Percentiles rank a stretch among this genome's conserved stretches.
Evolutionary conservation across 30 jellyfish, hydroid and myxozoan species (phyloP).

Genomic region (Clytia hemisphaerica): DNA sequence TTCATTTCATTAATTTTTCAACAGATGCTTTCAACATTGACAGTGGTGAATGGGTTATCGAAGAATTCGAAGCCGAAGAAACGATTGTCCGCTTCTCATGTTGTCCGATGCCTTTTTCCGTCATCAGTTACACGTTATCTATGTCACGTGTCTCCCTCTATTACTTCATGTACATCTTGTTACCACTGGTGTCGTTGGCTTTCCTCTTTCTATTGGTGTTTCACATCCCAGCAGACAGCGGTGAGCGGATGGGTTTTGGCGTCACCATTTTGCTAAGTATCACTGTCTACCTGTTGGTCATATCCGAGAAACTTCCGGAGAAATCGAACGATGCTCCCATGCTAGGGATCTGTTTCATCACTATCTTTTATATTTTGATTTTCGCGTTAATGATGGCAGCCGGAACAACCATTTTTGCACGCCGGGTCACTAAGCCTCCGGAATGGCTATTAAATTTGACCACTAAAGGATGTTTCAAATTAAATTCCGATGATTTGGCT

Average conservation of each 20-base stretch:
- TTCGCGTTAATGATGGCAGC: constrained; percentile 35
- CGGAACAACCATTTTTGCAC: not conserved
- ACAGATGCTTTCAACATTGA: too few relatives aligned
- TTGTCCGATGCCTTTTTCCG: constrained; percentile 40
- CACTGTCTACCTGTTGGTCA: constrained; percentile 67
- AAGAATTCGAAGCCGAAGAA: constrained; percentile 4
- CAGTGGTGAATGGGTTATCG: constrained; percentile 68
- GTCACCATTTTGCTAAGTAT: constrained; percentile 67
- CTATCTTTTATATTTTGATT: constrained; percentile 40
- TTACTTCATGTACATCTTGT: constrained; percentile 47
- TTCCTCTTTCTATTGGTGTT: constrained; percentile 38
- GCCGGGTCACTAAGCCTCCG: constrained; percentile 39
- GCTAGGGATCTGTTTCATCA: constrained; percentile 55
- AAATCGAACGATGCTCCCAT: constrained; percentile 51
- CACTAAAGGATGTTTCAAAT: too few relatives aligned
- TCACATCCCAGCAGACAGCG: constrained; percentile 53
- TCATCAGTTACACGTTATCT: constrained; percentile 21
- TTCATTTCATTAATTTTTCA: too few relatives aligned
- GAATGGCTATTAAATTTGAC: constrained; percentile 24
- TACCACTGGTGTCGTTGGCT: constrained; percentile 50
- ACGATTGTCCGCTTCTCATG: constrained; percentile 29
- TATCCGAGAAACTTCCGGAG: constrained; percentile 69
- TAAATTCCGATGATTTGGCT: too few relatives aligned
- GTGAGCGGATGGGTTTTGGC: constrained; percentile 79
- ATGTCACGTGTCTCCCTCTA: constrained; percentile 45